Base-by-base conservation (phyloP, 2,888 invertebrate genomes). In the Sesia bembeciformis region DNA sequence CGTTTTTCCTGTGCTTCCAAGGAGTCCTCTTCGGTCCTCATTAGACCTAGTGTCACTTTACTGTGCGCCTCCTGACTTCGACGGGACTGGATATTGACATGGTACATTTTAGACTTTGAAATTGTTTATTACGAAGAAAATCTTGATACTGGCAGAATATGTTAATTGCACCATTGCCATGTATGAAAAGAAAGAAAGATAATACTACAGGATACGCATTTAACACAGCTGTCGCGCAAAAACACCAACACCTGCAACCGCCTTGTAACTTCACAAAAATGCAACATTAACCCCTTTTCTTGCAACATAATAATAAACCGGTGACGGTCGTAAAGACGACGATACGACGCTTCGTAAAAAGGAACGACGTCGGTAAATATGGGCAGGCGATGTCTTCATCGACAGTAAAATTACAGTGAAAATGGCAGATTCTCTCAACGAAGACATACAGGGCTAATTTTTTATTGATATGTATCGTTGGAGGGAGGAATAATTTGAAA, bases 331-430 rank as follows among this genome's bases (percentile, higher is more conserved):
- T 88, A 87, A 88, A 87, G 78, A 81, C 68, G 63, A 60, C 62
- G 62, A 60, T 80, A 85, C 71, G 75, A 75, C 68, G 64, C 73
- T 77, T 56, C 78, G 78, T 89, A 87, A 88, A 89, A 89, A 81
- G 77, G 72, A 79, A 89, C 78, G 85, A 80, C 64, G 72, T 65
- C 76, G 62, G 80, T 88, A 88, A 89, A 89, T 79, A 85, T 77
- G 76, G 84, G 81, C 84, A 78, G 75, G 73, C 80, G 72, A 83
- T 81, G 83, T 78, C 79, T 78, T 72, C 62, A 61, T 62, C 66
- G 72, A 61, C 52, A n/a, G 57, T 66, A 68, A 74, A 76, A 74
- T 40, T 39, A 40, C 40, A 8, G n/a, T 43, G 8, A 43, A 43
- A 43, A 43, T 4, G 8, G 7, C 8, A 43, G 4, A 8, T 3